Percentiles rank a stretch among this genome's conserved stretches.
Evolutionary conservation across 2,888 invertebrate genomes (phyloP).

Genomic region (Drosophila pegasa): DNA sequence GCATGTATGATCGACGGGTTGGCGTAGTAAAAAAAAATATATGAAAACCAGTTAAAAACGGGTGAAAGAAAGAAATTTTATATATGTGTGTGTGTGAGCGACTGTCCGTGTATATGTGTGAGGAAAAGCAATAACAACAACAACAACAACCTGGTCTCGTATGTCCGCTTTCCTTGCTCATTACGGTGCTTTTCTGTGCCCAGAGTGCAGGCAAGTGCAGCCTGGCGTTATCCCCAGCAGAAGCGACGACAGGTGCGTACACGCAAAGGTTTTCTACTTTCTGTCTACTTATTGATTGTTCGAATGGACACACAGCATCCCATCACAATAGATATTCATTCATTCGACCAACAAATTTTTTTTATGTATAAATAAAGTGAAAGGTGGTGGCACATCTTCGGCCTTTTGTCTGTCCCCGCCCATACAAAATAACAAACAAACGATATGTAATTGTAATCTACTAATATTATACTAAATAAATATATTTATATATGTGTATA

Average conservation of each 20-base stretch:
- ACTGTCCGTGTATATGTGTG: constrained; percentile 22
- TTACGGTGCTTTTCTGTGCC: constrained; percentile 68
- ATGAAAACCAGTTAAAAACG: constrained; percentile 68
- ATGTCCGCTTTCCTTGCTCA: constrained; percentile 80
- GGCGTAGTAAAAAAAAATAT: constrained; percentile 29
- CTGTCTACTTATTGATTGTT: constrained; percentile 56
- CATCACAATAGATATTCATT: constrained; percentile 63
- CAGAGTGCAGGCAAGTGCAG: constrained; percentile 61
- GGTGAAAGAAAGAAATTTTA: constrained; percentile 78
- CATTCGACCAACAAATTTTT: constrained; percentile 44
- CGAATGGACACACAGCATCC: constrained; percentile 47
- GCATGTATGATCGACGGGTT: constrained; percentile 27
- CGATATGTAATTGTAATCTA: constrained; percentile 39
- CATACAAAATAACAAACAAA: constrained; percentile 26
- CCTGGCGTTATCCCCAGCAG: constrained; percentile 29
- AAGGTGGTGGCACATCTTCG: constrained; percentile 71
- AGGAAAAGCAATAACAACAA: constrained; percentile 40
- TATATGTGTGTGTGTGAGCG: constrained; percentile 34
- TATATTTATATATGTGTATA: neutral
- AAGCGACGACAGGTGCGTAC: constrained; percentile 63
- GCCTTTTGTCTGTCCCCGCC: constrained; percentile 52
- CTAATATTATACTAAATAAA: constrained; percentile 40
- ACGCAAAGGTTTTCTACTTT: constrained; percentile 61
- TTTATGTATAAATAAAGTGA: constrained; percentile 68
- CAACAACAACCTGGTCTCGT: constrained; percentile 64